A percentile compares a stretch with the other conserved stretches of the same genome.
Conservation (phyloP, 2,113 vertebrate species). For the Caranx ignobilis region DNA sequence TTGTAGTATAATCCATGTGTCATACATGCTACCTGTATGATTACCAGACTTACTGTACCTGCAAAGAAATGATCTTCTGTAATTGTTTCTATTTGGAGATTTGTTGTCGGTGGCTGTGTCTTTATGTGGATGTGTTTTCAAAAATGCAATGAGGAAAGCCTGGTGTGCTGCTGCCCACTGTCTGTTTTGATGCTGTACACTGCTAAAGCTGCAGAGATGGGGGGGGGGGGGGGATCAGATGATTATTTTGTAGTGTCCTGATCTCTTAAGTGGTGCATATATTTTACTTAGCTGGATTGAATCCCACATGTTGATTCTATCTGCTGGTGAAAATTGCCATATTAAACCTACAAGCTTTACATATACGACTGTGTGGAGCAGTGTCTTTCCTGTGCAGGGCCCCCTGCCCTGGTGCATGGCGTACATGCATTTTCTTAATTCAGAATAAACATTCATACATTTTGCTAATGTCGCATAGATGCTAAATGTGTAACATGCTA, state of each 20-base stretch:
- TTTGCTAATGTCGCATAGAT: no score
- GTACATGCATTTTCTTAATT: neutral
- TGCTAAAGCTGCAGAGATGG: slow-evolving; percentile 7
- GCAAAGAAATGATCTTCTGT: slow-evolving; percentile 52
- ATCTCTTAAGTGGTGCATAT: slow-evolving; percentile 65
- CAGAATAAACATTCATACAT: no score
- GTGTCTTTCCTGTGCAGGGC: slow-evolving; percentile 11
- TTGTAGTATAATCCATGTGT: slow-evolving; percentile 51
- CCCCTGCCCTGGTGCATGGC: neutral
- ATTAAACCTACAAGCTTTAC: slow-evolving; percentile 77
- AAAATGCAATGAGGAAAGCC: slow-evolving; percentile 35
- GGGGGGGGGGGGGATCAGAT: slow-evolving; percentile 22
- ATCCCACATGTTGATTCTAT: slow-evolving; percentile 72
- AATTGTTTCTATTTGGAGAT: slow-evolving; percentile 61
- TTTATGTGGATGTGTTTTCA: slow-evolving; percentile 63
- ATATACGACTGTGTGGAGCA: slow-evolving; percentile 17
- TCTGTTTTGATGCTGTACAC: slow-evolving; percentile 36
- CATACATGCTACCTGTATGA: slow-evolving; percentile 55
- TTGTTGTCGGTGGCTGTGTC: slow-evolving; percentile 59
- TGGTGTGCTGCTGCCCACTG: slow-evolving; percentile 32
- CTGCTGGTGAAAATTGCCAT: slow-evolving; percentile 71
- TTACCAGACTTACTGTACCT: slow-evolving; percentile 42
- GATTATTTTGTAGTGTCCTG: slow-evolving; percentile 67
- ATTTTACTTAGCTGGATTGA: slow-evolving; percentile 60
- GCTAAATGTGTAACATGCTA: no score